These are phyloP conservation scores for Campylorhamphus procurvoides DNA, from an alignment of 2,113 vertebrate genomes.

Conservation along the genomic window DNA sequence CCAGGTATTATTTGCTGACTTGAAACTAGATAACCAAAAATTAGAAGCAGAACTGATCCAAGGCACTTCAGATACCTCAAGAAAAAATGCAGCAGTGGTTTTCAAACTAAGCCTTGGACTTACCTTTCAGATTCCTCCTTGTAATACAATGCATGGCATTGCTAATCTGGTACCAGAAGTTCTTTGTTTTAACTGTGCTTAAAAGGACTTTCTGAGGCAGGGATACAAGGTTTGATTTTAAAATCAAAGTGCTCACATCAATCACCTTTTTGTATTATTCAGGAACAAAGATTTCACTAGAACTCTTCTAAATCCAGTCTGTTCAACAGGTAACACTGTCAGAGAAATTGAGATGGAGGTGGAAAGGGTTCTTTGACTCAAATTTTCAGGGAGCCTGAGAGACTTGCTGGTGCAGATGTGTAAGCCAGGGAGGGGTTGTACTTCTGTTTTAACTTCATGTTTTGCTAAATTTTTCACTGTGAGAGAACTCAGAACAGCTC, in stretches of 20 bases:
- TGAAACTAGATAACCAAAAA: neutral
- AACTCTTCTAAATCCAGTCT: neutral
- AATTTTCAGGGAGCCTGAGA: neutral
- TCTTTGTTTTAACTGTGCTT: neutral
- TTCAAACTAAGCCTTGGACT: neutral
- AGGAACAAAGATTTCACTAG: neutral
- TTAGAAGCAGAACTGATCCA: neutral
- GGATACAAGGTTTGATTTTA: neutral
- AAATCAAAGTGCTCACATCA: neutral
- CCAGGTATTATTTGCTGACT: neutral
- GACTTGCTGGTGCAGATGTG: neutral
- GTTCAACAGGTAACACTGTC: neutral
- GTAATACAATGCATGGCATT: fast-evolving
- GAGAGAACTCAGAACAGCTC: neutral
- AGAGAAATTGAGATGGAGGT: neutral
- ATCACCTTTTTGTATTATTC: neutral
- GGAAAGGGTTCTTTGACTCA: neutral
- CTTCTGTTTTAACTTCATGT: neutral
- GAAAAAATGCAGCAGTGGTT: neutral
- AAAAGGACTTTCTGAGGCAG: neutral
- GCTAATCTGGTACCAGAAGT: neutral
- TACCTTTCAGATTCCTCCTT: neutral
- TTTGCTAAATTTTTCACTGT: neutral
- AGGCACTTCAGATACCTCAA: neutral
- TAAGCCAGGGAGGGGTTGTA: neutral